Base-by-base conservation (phyloP, 2,888 invertebrate species). In the Coleophora deauratella region DNA sequence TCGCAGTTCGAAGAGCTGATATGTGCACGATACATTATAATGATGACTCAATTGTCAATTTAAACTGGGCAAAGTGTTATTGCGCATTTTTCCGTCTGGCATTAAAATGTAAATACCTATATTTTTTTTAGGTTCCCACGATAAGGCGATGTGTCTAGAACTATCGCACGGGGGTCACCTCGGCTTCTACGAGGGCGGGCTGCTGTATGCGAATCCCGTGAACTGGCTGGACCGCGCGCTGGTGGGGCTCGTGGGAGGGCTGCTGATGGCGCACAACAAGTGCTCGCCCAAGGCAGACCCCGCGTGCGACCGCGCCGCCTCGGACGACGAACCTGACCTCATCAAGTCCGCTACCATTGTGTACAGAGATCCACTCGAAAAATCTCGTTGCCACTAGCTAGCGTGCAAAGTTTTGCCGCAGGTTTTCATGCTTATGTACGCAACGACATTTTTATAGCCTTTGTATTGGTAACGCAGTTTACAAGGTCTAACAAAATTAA, bases 121-220 rank as follows among this genome's bases (percentile, higher is more conserved):
- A 4, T 9, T 51, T 46, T 57, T 62, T 68, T 68, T 73, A 94
- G 94, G 82, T 52, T 88, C 88, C 8, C 89, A 88, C 44, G 87
- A 87, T 38, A 91, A 91, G 55, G 86, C 88, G 2, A 87, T 95
- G 55, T 96, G 92, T 64, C 80, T 96, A 41, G 93, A 95, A 68
- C 80, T 96, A 15, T 91, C 94, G 9, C 97, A 97, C 70, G 98
- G 98, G 9, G 98, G 98, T 3, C 98, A 98, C 77, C 87, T 98
- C 50, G 98, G 97, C 13, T 98, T 96, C 78, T 96, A 96, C 71
- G 97, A 98, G 78, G 96, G 96, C 9, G 96, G 96, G 12, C 76
- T 93, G 21, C 66, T 96, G 1, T 93, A 94, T 72, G 97, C 97
- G 0, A 93, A 95, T 66, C 93, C 94, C 0, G 92, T 96, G 43